Percentiles rank a stretch among this genome's conserved stretches.
Conservation (phyloP, 2,797 vertebrate genomes). For the Mycteria americana region DNA sequence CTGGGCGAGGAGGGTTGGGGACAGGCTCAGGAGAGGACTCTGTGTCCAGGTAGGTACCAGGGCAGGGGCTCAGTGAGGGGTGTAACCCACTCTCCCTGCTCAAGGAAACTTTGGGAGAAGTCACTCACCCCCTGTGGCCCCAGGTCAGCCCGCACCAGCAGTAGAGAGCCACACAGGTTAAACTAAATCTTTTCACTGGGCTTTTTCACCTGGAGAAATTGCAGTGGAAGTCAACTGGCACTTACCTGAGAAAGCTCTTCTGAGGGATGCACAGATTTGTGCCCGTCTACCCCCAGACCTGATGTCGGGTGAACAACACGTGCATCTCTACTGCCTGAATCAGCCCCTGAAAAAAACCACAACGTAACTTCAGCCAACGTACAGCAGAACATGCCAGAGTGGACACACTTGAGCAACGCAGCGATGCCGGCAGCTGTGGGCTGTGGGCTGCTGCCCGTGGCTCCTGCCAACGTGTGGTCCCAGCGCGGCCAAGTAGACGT, state of each 20-base stretch:
- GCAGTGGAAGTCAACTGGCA: not conserved
- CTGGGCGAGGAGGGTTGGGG: not conserved
- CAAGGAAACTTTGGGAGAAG: not conserved
- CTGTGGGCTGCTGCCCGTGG: not conserved
- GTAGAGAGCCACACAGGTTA: not conserved
- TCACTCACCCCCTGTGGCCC: not conserved
- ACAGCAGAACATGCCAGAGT: not conserved
- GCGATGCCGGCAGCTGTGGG: not conserved
- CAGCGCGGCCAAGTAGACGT: accelerated
- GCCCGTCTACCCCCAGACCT: accelerated
- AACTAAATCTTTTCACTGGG: not conserved
- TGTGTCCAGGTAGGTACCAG: not conserved
- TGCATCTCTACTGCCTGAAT: not conserved
- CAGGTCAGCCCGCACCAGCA: not conserved
- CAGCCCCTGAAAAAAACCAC: not conserved
- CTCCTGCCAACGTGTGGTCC: not conserved
- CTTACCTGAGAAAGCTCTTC: not conserved
- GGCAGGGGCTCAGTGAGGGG: not conserved
- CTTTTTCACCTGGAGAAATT: not conserved
- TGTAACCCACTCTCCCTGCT: not conserved
- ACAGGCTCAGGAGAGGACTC: not conserved
- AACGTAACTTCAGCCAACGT: accelerated
- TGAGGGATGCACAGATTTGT: not conserved
- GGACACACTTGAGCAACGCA: not conserved
- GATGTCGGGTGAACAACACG: accelerated